Conservation (phyloP, 2,113 vertebrate genomes). For the Campylomormyrus numenius region DNA sequence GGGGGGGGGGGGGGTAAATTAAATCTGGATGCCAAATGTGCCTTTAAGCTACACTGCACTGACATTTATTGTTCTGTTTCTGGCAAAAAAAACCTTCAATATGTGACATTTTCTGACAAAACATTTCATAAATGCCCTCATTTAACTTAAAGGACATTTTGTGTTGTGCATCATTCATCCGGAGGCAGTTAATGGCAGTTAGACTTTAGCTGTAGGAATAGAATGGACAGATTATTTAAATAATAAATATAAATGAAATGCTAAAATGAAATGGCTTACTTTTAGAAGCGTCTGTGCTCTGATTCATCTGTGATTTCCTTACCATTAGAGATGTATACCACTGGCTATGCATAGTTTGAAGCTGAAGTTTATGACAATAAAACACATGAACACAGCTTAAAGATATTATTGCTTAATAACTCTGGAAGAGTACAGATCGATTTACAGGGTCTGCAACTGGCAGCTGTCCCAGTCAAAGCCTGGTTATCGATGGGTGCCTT, state of each 20-base stretch:
- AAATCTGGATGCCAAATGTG: not conserved
- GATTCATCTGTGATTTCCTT: not conserved
- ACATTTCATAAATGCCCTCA: not conserved
- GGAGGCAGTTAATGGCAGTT: not conserved
- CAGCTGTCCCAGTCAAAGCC: not conserved
- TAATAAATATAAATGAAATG: not conserved
- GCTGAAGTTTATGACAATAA: not conserved
- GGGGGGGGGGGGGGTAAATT: not conserved
- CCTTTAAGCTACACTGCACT: not conserved
- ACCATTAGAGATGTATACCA: not conserved
- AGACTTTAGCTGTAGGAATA: not conserved
- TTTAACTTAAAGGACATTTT: not conserved
- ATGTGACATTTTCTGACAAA: not conserved
- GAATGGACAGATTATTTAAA: not conserved
- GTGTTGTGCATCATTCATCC: not conserved
- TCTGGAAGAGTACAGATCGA: not conserved
- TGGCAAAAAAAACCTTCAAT: not conserved
- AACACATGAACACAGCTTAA: not conserved
- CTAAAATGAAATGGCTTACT: not conserved
- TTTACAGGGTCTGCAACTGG: not conserved
- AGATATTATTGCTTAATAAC: not conserved
- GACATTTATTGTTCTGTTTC: not conserved
- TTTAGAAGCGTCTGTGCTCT: not conserved
- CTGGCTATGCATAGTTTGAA: not conserved
- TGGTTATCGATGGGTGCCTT: not conserved